Conservation (phyloP, 1,140 invertebrate species). For the Tetramorium alpestre region DNA sequence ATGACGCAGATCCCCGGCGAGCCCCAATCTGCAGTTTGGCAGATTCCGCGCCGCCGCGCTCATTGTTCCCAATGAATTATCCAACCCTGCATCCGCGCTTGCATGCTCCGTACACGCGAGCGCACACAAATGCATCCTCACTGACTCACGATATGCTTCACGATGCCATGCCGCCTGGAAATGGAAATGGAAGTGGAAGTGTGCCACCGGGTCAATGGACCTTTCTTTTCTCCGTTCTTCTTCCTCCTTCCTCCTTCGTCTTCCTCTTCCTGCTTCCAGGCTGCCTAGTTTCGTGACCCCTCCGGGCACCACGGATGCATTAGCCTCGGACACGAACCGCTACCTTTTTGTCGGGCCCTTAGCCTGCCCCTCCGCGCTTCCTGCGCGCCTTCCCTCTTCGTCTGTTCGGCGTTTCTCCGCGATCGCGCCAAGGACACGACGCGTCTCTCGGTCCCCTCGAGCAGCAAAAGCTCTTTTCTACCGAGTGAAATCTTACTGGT, state of each 20-base stretch:
- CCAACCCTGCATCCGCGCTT: conserved; percentile 27
- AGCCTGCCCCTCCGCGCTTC: conserved; percentile 31
- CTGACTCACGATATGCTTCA: conserved; percentile 31
- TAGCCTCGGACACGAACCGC: conserved; percentile 69
- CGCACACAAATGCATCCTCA: conserved; percentile 21
- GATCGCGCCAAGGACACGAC: conserved; percentile 28
- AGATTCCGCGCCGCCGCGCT: background rate
- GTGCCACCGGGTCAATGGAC: conserved; percentile 76
- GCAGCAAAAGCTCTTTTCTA: conserved; percentile 45
- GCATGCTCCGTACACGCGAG: background rate
- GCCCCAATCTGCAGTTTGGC: conserved; percentile 46
- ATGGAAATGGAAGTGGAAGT: conserved; percentile 76
- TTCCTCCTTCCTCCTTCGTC: background rate
- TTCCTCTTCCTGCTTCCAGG: conserved; percentile 34
- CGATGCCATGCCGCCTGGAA: conserved; percentile 38
- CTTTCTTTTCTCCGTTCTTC: conserved; percentile 64
- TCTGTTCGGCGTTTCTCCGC: conserved; percentile 25
- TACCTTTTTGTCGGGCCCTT: conserved; percentile 65
- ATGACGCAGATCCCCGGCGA: conserved; percentile 15
- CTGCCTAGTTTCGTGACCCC: conserved; percentile 53
- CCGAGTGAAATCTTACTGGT: background rate
- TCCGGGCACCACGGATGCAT: conserved; percentile 61
- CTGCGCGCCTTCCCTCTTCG: background rate
- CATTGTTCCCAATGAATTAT: conserved; percentile 57
- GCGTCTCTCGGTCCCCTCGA: background rate